phyloP scores from a whole-genome alignment of 2,113 vertebrate species.

The Dromaius novaehollandiae region DNA sequence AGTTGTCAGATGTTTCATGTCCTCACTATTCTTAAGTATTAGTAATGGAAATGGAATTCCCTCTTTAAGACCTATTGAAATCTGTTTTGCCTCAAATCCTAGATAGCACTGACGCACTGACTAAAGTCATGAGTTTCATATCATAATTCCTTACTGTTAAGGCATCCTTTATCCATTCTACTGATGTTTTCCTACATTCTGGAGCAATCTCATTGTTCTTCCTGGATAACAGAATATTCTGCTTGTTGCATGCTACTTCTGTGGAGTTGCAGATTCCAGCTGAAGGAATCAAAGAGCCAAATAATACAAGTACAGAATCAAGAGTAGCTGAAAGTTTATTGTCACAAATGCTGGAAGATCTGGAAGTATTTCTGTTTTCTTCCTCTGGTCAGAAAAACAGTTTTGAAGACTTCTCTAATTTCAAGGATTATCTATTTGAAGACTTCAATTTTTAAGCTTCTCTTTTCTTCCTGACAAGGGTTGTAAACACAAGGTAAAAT shows the following conservation, averaged over 20 bases:
- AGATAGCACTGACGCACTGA: not conserved
- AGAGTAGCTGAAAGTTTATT: not conserved
- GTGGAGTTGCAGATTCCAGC: not conserved
- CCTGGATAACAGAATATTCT: not conserved
- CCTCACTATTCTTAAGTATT: not conserved
- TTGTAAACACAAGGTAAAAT: not conserved
- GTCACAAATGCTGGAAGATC: not conserved
- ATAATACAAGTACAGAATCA: not conserved
- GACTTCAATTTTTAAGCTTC: not conserved
- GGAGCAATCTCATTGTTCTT: not conserved
- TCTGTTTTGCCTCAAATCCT: not conserved
- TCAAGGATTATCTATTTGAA: not conserved
- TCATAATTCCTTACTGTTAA: not conserved
- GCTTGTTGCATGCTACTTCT: not conserved
- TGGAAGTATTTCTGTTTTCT: not conserved
- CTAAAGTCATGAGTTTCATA: not conserved
- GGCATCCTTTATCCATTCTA: not conserved
- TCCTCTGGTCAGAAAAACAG: not conserved
- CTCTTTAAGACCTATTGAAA: not conserved
- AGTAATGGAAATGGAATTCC: not conserved
- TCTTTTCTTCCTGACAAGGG: not conserved
- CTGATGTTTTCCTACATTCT: too few relatives aligned
- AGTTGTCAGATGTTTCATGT: not conserved
- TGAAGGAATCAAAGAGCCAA: not conserved
- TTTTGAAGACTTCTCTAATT: not conserved